phyloP scores from a whole-genome alignment of 2,797 vertebrate genomes.

The Lacerta agilis region DNA sequence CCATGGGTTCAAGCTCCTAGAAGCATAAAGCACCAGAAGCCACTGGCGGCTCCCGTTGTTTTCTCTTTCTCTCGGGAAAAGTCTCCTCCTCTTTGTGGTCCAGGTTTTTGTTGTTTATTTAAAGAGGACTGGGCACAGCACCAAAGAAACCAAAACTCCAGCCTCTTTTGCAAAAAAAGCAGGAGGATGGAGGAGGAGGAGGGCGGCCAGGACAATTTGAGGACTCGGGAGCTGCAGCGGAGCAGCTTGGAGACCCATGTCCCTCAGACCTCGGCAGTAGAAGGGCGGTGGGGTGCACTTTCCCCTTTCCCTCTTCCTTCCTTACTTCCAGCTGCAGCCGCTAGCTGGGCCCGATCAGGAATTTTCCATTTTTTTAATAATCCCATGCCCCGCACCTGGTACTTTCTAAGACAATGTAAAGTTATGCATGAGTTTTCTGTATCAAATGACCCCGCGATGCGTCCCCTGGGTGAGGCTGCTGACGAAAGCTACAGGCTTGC shows the following conservation, averaged over 20 bases:
- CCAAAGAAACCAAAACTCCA: slow-evolving; percentile 45
- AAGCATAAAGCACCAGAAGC: not conserved
- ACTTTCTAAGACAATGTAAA: slow-evolving; percentile 26
- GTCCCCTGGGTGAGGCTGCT: not conserved
- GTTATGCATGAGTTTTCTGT: slow-evolving; percentile 36
- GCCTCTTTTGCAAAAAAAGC: not conserved
- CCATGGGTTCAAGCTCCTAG: slow-evolving; percentile 85
- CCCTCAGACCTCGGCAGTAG: too few relatives aligned
- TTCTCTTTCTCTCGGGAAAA: not conserved
- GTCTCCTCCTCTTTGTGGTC: not conserved
- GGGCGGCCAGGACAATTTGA: too few relatives aligned
- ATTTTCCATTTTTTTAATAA: not conserved
- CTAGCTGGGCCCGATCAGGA: not conserved
- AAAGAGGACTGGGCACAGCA: slow-evolving; percentile 34
- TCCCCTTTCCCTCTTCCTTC: too few relatives aligned
- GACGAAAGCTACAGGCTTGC: not conserved
- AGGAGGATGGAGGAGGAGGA: too few relatives aligned
- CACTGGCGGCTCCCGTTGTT: not conserved
- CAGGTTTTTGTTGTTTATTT: not conserved
- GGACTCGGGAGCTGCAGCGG: too few relatives aligned
- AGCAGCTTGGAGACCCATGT: not conserved
- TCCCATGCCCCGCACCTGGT: not conserved
- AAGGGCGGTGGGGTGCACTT: not conserved
- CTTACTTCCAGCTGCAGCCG: not conserved
- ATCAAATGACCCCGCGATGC: not conserved